Evolutionary conservation across 1,140 invertebrate species (phyloP).

Genomic region (Oryctes rhinoceros): DNA sequence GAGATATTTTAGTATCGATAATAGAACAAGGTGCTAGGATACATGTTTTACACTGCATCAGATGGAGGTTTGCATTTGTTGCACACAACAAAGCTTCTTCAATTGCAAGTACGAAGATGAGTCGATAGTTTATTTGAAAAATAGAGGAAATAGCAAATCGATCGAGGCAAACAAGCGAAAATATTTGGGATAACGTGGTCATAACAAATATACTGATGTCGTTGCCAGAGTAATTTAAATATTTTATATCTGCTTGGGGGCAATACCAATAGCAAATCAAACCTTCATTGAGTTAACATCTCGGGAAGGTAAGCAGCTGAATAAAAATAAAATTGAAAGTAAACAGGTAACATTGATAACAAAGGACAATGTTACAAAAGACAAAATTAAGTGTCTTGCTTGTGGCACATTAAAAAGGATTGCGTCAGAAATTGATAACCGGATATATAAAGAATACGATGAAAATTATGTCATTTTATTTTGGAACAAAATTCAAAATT

Average conservation of each 20-base stretch:
- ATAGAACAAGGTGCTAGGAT: constrained; percentile 38
- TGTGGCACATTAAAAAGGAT: no score
- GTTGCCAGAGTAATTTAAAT: constrained; percentile 47
- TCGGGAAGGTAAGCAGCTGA: no score
- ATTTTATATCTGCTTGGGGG: constrained; percentile 54
- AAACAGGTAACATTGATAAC: no score
- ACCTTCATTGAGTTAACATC: constrained; percentile 54
- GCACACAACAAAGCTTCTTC: constrained; percentile 42
- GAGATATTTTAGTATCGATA: constrained; percentile 37
- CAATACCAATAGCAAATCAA: constrained; percentile 50
- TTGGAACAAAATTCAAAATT: no score
- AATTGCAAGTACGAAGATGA: constrained; percentile 23
- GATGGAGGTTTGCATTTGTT: constrained; percentile 43
- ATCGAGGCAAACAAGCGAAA: constrained; percentile 52
- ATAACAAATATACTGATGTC: constrained; percentile 57
- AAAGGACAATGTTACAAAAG: no score
- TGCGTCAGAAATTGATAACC: no score
- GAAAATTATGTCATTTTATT: no score
- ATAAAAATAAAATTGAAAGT: no score
- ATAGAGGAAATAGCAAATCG: constrained; percentile 51
- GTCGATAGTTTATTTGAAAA: constrained; percentile 45
- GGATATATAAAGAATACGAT: no score
- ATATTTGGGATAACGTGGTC: constrained; percentile 51
- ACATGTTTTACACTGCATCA: constrained; percentile 42
- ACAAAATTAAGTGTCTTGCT: no score